phyloP scores from a whole-genome alignment of 1,140 invertebrate species.

The Pseudoatta argentina region DNA sequence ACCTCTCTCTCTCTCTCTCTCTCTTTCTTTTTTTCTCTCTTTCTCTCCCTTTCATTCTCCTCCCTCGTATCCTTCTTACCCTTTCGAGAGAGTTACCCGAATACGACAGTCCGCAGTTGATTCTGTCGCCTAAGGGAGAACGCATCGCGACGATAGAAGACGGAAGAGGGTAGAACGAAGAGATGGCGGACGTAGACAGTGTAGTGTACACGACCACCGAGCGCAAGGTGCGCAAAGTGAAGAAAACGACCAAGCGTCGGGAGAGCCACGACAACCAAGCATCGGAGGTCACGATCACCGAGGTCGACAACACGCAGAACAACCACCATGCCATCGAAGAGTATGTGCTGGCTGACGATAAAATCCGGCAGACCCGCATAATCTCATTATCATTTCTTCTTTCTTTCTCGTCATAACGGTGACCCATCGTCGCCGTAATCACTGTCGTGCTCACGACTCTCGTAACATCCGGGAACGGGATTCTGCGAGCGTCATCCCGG shows the following conservation, averaged over 20 bases:
- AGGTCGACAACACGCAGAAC: slow-evolving; percentile 91
- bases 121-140: slow-evolving; percentile 36
- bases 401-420: slow-evolving; percentile 54
- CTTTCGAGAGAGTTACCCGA: slow-evolving; percentile 33
- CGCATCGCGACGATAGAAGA: slow-evolving; percentile 51
- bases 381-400: slow-evolving; percentile 17
- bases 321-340: slow-evolving; percentile 89
- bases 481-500: slow-evolving; percentile 1
- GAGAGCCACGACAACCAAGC: slow-evolving; percentile 90
- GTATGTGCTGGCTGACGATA: slow-evolving; percentile 91
- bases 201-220: slow-evolving; percentile 94
- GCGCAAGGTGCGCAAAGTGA: slow-evolving; percentile 95
- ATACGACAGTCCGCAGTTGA: slow-evolving; percentile 40
- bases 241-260: slow-evolving; percentile 93
- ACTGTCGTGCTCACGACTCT: neutral
- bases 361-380: slow-evolving; percentile 46
- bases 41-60: neutral
- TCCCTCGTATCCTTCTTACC: neutral
- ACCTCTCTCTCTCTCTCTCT: neutral
- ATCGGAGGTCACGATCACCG: slow-evolving; percentile 92
- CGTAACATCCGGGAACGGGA: neutral
- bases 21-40: neutral
- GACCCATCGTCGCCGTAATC: neutral
- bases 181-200: slow-evolving; percentile 95
- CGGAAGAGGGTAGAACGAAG: slow-evolving; percentile 41